Base-by-base conservation (phyloP, 2,113 vertebrate genomes). In the Chionodraco myersi region DNA sequence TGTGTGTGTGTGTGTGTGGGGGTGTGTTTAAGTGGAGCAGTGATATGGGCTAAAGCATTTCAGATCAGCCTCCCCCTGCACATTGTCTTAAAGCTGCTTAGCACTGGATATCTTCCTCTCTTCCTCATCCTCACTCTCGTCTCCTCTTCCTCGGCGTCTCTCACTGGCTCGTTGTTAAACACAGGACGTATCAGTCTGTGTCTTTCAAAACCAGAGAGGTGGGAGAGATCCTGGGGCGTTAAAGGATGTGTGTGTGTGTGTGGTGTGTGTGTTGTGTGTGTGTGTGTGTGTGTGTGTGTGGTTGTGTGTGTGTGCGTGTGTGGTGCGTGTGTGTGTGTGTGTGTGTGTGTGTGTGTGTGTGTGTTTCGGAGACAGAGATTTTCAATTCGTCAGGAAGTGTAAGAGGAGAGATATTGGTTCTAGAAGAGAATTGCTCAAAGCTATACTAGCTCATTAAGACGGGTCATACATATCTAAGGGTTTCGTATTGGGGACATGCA, bases 41-140 rank as follows among this genome's bases (percentile, higher is more conserved):
- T 6, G 77, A 86, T 77, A 83, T 8, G 66, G 74, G 73, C 65
- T 41, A 41, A 6, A 41, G 36, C 36, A 41, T 41, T 76, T 74
- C 59, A 64, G n/a, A 63, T 65, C 61, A 82, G 72, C 66, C 68
- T 70, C 86, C 74, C 54, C 53, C 69, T 77, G 69, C 58, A 61
- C 76, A 34, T 64, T 62, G 83, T 89, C 79, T 89, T 49, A 75
- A 89, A 91, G 86, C 84, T 63, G 88, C 82, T 88, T 80, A 85
- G 79, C 81, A 10, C 21, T 5, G 70, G 58, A 41, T 41, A 18
- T 77, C 70, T 57, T 72, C 75, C 75, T 41, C 59, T 59, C 66
- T 3, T 59, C 47, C 15, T 12, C 30, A 21, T 51, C 56, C 61
- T 76, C 72, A 0, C 48, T 69, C 26, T 36, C 69, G 66, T 11